These are phyloP conservation scores for Xenotilapia flavipinnis DNA, from an alignment of 2,113 vertebrate genomes.

Conservation along the genomic window DNA sequence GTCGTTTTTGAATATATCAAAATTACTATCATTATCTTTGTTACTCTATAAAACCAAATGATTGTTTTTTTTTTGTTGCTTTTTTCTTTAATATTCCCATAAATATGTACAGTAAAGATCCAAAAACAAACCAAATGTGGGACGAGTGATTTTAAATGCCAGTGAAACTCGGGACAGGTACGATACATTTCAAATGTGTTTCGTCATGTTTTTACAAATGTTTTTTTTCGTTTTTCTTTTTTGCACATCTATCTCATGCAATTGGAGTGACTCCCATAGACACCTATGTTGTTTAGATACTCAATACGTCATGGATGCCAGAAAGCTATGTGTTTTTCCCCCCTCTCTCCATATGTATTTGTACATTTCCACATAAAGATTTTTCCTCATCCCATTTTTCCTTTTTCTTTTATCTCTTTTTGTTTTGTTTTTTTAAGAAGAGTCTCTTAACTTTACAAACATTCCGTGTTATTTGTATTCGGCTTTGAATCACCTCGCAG, in stretches of 20 bases:
- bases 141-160: conserved; percentile 49
- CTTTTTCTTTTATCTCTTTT: background rate
- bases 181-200: conserved; percentile 62
- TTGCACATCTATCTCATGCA: conserved; percentile 71
- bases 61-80: conserved; percentile 1
- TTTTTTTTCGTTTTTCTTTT: background rate
- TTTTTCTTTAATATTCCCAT: conserved; percentile 44
- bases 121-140: conserved; percentile 44
- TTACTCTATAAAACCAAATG: conserved; percentile 70
- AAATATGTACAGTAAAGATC: conserved; percentile 71
- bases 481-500: conserved; percentile 19
- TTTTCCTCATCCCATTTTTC: conserved; percentile 16
- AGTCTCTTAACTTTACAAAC: conserved; percentile 58
- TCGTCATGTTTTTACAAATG: conserved; percentile 62
- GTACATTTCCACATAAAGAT: conserved; percentile 43
- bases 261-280: conserved; percentile 54
- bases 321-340: conserved; percentile 10
- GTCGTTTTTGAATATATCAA: conserved; percentile 65
- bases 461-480: conserved; percentile 48
- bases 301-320: conserved; percentile 46
- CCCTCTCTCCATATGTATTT: background rate
- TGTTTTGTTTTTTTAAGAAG: background rate
- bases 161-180: conserved; percentile 54
- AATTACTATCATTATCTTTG: conserved; percentile 66
- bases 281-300: conserved; percentile 50